Base-by-base conservation (phyloP, 1,140 invertebrate species). In the Triops longicaudatus region DNA sequence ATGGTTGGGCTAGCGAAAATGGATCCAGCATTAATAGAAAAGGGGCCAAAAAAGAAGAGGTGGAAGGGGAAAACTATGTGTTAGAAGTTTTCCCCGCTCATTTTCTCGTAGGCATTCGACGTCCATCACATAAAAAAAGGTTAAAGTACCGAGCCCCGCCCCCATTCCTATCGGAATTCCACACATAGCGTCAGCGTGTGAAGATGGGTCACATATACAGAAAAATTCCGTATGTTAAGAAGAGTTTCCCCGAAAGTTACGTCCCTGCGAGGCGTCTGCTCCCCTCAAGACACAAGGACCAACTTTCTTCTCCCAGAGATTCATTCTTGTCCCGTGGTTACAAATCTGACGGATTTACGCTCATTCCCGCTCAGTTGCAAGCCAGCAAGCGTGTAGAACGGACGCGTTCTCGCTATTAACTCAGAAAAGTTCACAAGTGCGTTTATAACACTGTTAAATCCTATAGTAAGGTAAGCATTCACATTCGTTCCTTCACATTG, bases 81-180 rank as follows among this genome's bases (percentile, higher is more conserved):
- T 63, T 37, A 37, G 7, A 37, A 37, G 10, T 63, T 63, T 63
- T 63, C 50, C 22, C 50, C 17, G 6, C 10, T 6, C 17, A 63
- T 9, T 63, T 22, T n/a, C 22, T 63, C 50, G 1, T 17, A 63
- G 50, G 50, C 10, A 63, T 63, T 63, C 50, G 50, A 17, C 22
- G 50, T 22, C 50, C 17, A 63, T 22, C 6, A 22, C 50, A 63
- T n/a, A 63, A 63, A 63, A 63, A 63, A 50, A 50, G n/a, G 44
- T 17, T 14, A 50, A 50, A 63, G 31, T 2, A 37, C 31, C 31
- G 1, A 63, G 22, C 50, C 17, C 50, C n/a, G 50, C 50, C 50
- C 31, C 44, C 50, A 63, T 63, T 63, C 50, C 50, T n/a, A 63
- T 5, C 50, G 50, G 50, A 63, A 63, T 63, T 63, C 50, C 50